A percentile compares a stretch with the other conserved stretches of the same genome.
These are phyloP conservation scores for Sminthurides bifidus DNA, from an alignment of 1,140 invertebrate species.

Conservation along the genomic window DNA sequence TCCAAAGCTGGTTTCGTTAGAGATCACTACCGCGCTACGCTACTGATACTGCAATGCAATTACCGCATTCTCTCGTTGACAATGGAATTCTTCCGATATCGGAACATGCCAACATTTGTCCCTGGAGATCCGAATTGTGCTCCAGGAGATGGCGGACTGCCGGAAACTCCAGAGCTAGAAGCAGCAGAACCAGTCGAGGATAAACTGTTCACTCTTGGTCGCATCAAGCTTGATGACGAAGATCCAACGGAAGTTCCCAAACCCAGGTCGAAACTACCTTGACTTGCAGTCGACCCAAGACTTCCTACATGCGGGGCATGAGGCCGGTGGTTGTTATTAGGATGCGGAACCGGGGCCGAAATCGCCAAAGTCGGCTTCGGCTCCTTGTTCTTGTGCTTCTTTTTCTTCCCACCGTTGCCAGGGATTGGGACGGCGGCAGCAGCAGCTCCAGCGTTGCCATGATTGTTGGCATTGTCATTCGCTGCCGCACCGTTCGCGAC, in stretches of 20 bases:
- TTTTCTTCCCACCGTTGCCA: conserved; percentile 35
- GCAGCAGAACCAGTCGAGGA: conserved; percentile 53
- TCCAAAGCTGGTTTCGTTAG: no score
- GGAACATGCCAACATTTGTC: neutral
- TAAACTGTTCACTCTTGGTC: conserved; percentile 46
- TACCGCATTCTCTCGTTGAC: neutral
- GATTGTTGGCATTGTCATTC: neutral
- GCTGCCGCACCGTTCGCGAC: neutral
- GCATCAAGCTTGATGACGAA: conserved; percentile 1
- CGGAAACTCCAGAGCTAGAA: conserved; percentile 39
- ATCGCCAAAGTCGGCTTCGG: conserved; percentile 32
- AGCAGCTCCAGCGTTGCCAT: conserved; percentile 7
- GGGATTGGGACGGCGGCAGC: conserved; percentile 6
- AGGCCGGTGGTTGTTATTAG: conserved; percentile 28
- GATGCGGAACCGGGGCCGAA: conserved; percentile 30
- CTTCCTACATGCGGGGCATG: neutral
- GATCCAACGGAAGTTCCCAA: conserved; percentile 10
- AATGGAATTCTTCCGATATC: conserved; percentile 2
- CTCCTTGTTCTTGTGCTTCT: conserved; percentile 39
- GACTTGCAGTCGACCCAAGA: conserved; percentile 49
- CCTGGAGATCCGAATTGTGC: conserved; percentile 44
- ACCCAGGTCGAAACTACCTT: conserved; percentile 12
- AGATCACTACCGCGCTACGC: no score
- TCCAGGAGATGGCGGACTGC: conserved; percentile 35
- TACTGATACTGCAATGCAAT: no score